These are phyloP conservation scores for Hippocampus guttulatus DNA, from an alignment of 2,113 vertebrate species.

Conservation along the genomic window DNA sequence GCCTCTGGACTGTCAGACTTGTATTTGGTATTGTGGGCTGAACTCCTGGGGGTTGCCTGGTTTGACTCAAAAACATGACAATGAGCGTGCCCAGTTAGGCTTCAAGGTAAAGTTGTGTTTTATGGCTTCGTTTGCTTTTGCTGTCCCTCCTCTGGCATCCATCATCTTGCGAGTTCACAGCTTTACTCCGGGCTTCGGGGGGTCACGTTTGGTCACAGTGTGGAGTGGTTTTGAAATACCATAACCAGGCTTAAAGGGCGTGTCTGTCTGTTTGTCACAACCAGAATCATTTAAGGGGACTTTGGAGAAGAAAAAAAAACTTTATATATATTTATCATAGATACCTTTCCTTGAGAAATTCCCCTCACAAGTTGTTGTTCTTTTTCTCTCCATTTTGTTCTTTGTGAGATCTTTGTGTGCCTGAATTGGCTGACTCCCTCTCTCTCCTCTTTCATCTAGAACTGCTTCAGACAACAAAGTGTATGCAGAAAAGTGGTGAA, in stretches of 20 bases:
- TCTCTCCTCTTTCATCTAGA: too few species aligned
- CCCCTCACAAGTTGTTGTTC: neutral
- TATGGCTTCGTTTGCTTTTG: neutral
- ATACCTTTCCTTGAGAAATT: constrained; percentile 1
- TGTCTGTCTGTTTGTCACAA: constrained; percentile 36
- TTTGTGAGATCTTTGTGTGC: neutral
- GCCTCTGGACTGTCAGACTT: constrained; percentile 9
- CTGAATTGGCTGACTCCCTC: neutral
- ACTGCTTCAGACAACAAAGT: too few species aligned
- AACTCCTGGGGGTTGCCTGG: neutral
- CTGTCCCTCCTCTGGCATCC: constrained; percentile 6
- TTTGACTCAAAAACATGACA: constrained; percentile 5
- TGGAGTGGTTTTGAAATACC: constrained; percentile 24
- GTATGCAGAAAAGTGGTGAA: too few species aligned
- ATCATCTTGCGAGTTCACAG: constrained; percentile 24
- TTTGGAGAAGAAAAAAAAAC: neutral
- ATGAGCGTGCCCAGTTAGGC: neutral
- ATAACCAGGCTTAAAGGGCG: constrained; percentile 18
- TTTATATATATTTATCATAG: neutral
- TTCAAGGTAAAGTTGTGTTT: neutral
- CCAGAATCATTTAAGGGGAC: constrained; percentile 4
- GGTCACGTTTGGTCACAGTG: constrained; percentile 41
- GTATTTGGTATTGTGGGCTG: constrained; percentile 12
- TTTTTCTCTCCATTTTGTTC: neutral
- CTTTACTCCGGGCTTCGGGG: constrained; percentile 31